Evolutionary conservation across 2,113 vertebrate genomes (phyloP), one percentile per base, ranked within the genome.

Genomic region (Anolis sagrei): DNA sequence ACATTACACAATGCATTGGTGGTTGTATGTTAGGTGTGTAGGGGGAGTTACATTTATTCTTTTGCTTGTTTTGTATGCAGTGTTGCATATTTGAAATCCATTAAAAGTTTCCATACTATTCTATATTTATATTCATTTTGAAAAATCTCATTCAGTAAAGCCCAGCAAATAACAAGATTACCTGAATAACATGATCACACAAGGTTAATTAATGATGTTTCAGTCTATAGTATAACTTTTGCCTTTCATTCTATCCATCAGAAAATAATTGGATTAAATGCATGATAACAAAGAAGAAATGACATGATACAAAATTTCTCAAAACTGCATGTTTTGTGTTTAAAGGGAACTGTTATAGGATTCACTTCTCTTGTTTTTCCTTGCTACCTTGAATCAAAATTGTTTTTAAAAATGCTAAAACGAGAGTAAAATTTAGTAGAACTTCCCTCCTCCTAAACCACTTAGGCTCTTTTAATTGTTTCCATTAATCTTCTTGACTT

Each of bases 401-500:
- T 21, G 62, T 4, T 75, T 39, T 75, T 39, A 13, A 87, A 93
- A 87, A 39, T 83, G 64, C 73, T 79, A 9, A 83, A 75, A 69
- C 79, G 88, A 36, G 49, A 80, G 81, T 44, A 83, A 72, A 64
- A 90, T 13, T 74, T 75, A 94, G 44, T 70, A 83, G 62, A 27
- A 91, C 79, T 89, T 89, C 90, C 1, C 82, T 29, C 44, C 91
- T 74, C 87, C 54, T 75, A 88, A 94, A 92, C 73, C 83, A 83
- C 87, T 94, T 94, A 81, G 32, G 21, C 36, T 92, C 76, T 87
- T 83, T 87, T 91, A 86, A 91, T 91, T 93, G 77, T 90, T 92
- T 91, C 58, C 23, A 88, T 88, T 94, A 87, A 51, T 93, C 86
- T 86, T 94, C 93, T 89, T 92, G 32, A 88, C 69, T 90, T 90